phyloP scores from a whole-genome alignment of 64 coral and sea anemone species.

The Anthopleura sola region DNA sequence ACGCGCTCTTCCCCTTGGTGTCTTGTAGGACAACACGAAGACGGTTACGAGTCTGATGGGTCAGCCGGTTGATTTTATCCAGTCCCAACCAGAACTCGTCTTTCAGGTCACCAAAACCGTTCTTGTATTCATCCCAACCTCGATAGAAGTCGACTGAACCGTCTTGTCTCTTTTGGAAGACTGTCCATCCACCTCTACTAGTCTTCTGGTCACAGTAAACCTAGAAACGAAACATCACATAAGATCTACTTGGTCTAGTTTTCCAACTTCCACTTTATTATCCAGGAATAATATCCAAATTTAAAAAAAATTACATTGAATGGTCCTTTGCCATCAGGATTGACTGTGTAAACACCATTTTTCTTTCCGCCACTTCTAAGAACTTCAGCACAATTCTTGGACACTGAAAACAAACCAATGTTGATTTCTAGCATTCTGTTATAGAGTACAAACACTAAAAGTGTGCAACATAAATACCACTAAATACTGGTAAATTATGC shows the following conservation, averaged over 20 bases:
- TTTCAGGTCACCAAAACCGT: conserved; percentile 41
- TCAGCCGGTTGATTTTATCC: conserved; percentile 2
- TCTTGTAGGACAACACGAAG: conserved; percentile 33
- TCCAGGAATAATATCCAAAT: neutral
- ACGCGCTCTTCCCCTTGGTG: neutral
- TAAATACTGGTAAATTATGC: no score
- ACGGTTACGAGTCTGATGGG: neutral
- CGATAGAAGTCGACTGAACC: conserved; percentile 45
- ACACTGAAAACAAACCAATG: neutral
- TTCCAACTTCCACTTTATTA: no score
- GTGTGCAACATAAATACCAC: no score
- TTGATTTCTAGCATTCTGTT: no score
- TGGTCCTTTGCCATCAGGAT: neutral
- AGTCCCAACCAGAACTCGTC: conserved; percentile 47
- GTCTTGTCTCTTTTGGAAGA: conserved; percentile 15
- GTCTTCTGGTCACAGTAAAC: conserved; percentile 9
- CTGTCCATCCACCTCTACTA: neutral
- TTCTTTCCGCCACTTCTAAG: neutral
- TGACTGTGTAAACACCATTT: neutral
- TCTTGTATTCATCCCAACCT: conserved; percentile 41
- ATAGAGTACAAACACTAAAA: no score
- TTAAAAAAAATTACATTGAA: neutral
- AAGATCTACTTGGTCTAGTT: no score
- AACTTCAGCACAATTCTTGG: neutral
- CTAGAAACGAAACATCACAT: neutral